phyloP scores from a whole-genome alignment of 1,140 invertebrate genomes.

The Brachionus koreanus region DNA sequence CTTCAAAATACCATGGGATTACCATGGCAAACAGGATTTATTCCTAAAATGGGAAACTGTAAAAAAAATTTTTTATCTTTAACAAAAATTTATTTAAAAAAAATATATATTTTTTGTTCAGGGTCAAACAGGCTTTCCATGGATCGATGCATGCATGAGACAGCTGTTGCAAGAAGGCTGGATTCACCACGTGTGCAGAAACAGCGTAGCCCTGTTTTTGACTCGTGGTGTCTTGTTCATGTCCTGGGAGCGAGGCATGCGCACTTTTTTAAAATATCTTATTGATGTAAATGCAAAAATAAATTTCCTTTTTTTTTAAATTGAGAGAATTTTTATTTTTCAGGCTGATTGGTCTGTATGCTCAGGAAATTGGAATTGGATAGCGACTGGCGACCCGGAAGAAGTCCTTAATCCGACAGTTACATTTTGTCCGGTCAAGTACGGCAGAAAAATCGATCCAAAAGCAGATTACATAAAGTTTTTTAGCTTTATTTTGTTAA shows the following conservation, averaged over 20 bases:
- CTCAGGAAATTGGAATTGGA: slow-evolving; percentile 77
- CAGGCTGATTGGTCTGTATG: slow-evolving; percentile 73
- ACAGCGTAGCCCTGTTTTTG: slow-evolving; percentile 70
- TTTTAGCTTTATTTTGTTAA: neutral
- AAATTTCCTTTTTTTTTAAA: neutral
- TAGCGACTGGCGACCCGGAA: slow-evolving; percentile 70
- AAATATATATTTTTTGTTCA: slow-evolving; percentile 43
- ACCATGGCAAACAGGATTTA: slow-evolving; percentile 63
- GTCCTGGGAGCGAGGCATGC: slow-evolving; percentile 68
- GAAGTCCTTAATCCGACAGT: slow-evolving; percentile 61
- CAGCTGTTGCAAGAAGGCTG: slow-evolving; percentile 67
- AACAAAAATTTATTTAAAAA: neutral
- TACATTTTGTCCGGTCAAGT: slow-evolving; percentile 67
- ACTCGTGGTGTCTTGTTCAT: slow-evolving; percentile 71
- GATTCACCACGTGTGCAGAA: slow-evolving; percentile 69
- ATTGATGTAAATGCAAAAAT: neutral
- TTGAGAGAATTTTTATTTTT: slow-evolving; percentile 61
- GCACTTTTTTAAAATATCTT: slow-evolving; percentile 50
- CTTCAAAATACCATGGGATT: slow-evolving; percentile 44
- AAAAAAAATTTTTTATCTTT: neutral
- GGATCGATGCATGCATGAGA: slow-evolving; percentile 66
- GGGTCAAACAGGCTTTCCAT: slow-evolving; percentile 56
- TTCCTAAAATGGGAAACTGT: slow-evolving; percentile 49
- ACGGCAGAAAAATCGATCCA: slow-evolving; percentile 69
- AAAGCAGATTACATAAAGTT: slow-evolving; percentile 67